Evolutionary conservation across 2,888 invertebrate genomes (phyloP), one percentile per base, ranked within the genome.

Genomic region (Dione vanillae): DNA sequence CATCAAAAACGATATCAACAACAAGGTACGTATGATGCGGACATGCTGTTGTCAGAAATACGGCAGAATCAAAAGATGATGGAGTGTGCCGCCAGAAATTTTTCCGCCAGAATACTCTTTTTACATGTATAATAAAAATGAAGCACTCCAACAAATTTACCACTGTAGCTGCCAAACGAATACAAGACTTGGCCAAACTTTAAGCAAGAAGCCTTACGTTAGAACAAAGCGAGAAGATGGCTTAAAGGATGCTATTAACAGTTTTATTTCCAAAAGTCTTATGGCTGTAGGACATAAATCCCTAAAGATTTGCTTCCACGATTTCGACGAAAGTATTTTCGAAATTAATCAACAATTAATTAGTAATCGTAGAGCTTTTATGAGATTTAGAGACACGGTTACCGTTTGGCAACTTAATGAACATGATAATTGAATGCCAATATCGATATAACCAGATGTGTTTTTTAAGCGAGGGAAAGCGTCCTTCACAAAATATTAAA

Each of bases 261-360:
- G 51, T 79, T 84, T 54, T 75, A 90, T 61, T 92, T 91, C 74
- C 86, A 87, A 67, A n/a, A 80, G 78, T 12, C 76, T 89, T 3
- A 78, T 91, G 16, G 75, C 78, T 37, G 75, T 87, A 62, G 91
- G 87, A 5, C 83, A 87, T 67, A 78, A 73, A 70, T 74, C 86
- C 89, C 89, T 0, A 86, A 84, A 77, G 83, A 87, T 19, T 77
- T 91, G 64, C 74, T 91, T 14, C n/a, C 85, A 89, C 62, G 85
- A 89, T 56, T 90, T 91, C 73, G 91, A 92, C 79, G 82, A 86
- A 64, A 83, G 78, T 27, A 84, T 85, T n/a, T 90, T 87, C 74
- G 87, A 86, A 66, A 82, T 89, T 7, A 92, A 92, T 78, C 89
- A 91, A 74, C 91, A 92, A 74, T 76, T 91, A 51, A 66, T 91